phyloP scores from a whole-genome alignment of 2,888 invertebrate species.

The Acronicta psi region DNA sequence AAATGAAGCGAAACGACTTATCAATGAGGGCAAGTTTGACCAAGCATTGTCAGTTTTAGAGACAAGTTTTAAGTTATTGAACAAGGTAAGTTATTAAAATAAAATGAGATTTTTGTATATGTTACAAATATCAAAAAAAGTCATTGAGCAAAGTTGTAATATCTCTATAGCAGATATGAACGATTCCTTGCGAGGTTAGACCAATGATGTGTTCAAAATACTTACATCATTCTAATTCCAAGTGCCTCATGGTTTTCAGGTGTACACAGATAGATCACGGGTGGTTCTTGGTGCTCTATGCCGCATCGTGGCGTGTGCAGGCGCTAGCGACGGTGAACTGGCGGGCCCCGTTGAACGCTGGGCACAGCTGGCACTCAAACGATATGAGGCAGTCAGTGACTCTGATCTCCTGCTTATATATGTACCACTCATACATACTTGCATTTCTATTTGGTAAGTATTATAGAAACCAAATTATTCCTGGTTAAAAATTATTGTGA shows the following conservation, averaged over 20 bases:
- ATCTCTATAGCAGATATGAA: too few species aligned
- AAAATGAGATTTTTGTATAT: neutral
- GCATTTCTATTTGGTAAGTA: conserved; percentile 90
- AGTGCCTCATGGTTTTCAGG: conserved; percentile 67
- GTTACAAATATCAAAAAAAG: neutral
- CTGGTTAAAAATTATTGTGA: too few species aligned
- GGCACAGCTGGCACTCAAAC: conserved; percentile 91
- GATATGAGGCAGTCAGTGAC: conserved; percentile 92
- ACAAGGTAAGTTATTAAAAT: conserved; percentile 72
- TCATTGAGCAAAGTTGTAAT: neutral
- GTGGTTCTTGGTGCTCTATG: conserved; percentile 91
- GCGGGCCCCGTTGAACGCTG: conserved; percentile 90
- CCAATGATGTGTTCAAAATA: too few species aligned
- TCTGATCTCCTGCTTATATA: conserved; percentile 91
- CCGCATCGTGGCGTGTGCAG: conserved; percentile 90
- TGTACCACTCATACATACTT: conserved; percentile 91
- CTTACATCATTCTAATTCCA: too few species aligned
- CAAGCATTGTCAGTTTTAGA: conserved; percentile 91
- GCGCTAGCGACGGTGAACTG: conserved; percentile 83
- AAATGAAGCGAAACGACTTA: conserved; percentile 88
- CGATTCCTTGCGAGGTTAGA: too few species aligned
- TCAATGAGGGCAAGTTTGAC: conserved; percentile 89
- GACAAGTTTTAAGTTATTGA: conserved; percentile 91
- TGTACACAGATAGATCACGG: conserved; percentile 91
- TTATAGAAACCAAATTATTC: too few species aligned